These are phyloP conservation scores for Parnassius glacialis DNA, from an alignment of 2,888 invertebrate species.

Conservation along the genomic window DNA sequence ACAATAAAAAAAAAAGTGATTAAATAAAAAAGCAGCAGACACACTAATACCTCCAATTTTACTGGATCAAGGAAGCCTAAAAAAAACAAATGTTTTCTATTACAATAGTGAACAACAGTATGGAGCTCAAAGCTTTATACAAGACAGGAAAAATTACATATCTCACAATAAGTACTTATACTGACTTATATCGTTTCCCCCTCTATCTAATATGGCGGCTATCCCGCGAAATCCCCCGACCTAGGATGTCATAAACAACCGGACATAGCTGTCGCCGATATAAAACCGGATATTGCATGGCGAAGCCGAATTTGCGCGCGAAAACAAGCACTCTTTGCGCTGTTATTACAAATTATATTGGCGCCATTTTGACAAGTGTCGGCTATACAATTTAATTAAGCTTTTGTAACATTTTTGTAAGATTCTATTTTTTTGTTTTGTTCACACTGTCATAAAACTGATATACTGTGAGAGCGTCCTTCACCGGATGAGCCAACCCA, in stretches of 20 bases:
- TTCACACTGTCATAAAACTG: no score
- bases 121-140: background rate
- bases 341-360: slow-evolving; percentile 27
- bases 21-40: no score
- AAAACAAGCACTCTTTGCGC: slow-evolving; percentile 38
- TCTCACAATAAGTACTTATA: slow-evolving; percentile 17
- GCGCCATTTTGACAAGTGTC: slow-evolving; percentile 22
- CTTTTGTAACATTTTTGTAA: background rate
- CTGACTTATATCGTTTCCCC: slow-evolving; percentile 8
- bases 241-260: slow-evolving; percentile 29
- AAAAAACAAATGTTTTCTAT: background rate
- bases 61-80: no score
- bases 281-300: slow-evolving; percentile 40
- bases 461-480: no score
- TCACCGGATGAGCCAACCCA: no score
- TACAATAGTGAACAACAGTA: background rate
- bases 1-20: no score
- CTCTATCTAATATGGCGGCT: slow-evolving; percentile 13
- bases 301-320: slow-evolving; percentile 40
- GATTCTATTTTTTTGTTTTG: no score
- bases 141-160: slow-evolving; percentile 7
- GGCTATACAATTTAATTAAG: slow-evolving; percentile 2
- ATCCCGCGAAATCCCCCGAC: slow-evolving; percentile 27
- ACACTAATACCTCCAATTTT: no score
- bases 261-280: slow-evolving; percentile 22